Percentiles rank a stretch among this genome's conserved stretches.
These are phyloP conservation scores for Mungos mungo DNA, from an alignment of 2,113 vertebrate genomes.

Conservation along the genomic window DNA sequence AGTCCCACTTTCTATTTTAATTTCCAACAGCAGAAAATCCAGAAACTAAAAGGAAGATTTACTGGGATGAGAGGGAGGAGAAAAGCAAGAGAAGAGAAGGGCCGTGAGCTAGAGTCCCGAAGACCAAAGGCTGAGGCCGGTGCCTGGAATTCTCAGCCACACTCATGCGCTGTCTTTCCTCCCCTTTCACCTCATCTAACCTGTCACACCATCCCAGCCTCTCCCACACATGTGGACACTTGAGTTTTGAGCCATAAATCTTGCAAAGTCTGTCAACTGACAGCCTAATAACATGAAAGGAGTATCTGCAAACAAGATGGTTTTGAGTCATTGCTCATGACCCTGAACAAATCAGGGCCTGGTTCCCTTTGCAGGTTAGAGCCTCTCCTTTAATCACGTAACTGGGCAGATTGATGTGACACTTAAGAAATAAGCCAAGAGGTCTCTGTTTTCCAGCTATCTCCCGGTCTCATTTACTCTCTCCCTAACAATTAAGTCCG, in stretches of 20 bases:
- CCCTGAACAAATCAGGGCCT: slow-evolving; percentile 87
- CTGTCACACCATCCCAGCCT: background rate
- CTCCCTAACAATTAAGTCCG: slow-evolving; percentile 73
- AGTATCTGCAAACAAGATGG: slow-evolving; percentile 86
- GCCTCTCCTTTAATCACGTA: slow-evolving; percentile 85
- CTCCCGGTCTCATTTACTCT: slow-evolving; percentile 49
- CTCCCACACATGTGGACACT: slow-evolving; percentile 48
- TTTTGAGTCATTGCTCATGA: slow-evolving; percentile 84
- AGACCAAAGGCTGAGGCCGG: background rate
- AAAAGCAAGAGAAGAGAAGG: slow-evolving; percentile 16
- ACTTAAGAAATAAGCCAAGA: slow-evolving; percentile 74
- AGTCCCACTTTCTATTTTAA: slow-evolving; percentile 70
- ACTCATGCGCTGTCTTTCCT: background rate
- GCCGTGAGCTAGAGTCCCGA: background rate
- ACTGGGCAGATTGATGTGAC: slow-evolving; percentile 80
- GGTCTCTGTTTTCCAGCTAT: slow-evolving; percentile 52
- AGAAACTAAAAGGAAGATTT: slow-evolving; percentile 53
- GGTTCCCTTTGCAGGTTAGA: slow-evolving; percentile 79
- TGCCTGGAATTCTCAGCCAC: slow-evolving; percentile 10
- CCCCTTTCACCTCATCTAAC: background rate
- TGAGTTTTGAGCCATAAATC: slow-evolving; percentile 84
- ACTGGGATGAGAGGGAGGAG: slow-evolving; percentile 34
- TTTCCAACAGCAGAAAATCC: slow-evolving; percentile 37
- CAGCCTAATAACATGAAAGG: slow-evolving; percentile 86
- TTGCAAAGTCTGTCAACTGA: slow-evolving; percentile 80